These are phyloP conservation scores for Calameuta pallipes DNA, from an alignment of 2,888 invertebrate species.

Conservation along the genomic window DNA sequence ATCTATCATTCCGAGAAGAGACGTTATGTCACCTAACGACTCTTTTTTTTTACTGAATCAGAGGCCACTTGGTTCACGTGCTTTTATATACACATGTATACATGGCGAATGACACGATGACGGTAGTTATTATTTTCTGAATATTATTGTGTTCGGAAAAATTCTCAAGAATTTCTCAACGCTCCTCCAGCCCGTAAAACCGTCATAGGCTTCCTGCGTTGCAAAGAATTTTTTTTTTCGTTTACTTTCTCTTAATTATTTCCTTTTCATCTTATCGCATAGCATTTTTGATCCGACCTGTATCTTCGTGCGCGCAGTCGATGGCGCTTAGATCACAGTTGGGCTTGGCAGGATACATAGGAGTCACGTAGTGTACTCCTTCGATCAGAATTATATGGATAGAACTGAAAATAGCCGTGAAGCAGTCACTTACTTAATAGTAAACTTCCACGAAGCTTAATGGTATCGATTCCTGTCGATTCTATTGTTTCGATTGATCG, in stretches of 20 bases:
- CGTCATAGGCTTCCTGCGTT: not conserved
- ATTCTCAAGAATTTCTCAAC: not conserved
- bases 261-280: not conserved
- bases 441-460: constrained; percentile 31
- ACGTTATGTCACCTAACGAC: not conserved
- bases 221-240: too few relatives aligned
- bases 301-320: not conserved
- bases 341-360: constrained; percentile 48
- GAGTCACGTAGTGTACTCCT: constrained; percentile 42
- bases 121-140: not conserved
- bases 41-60: not conserved
- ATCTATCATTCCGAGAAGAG: not conserved
- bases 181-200: not conserved
- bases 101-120: not conserved
- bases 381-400: constrained; percentile 57
- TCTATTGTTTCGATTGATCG: not conserved
- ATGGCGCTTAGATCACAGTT: constrained; percentile 53
- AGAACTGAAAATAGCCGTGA: constrained; percentile 50
- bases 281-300: not conserved
- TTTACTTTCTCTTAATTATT: not conserved
- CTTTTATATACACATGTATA: not conserved
- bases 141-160: not conserved
- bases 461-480: not conserved
- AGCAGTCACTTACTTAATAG: constrained; percentile 26
- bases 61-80: not conserved